These are phyloP conservation scores for Trichoplusia ni DNA, from an alignment of 1,140 invertebrate species.

Conservation along the genomic window DNA sequence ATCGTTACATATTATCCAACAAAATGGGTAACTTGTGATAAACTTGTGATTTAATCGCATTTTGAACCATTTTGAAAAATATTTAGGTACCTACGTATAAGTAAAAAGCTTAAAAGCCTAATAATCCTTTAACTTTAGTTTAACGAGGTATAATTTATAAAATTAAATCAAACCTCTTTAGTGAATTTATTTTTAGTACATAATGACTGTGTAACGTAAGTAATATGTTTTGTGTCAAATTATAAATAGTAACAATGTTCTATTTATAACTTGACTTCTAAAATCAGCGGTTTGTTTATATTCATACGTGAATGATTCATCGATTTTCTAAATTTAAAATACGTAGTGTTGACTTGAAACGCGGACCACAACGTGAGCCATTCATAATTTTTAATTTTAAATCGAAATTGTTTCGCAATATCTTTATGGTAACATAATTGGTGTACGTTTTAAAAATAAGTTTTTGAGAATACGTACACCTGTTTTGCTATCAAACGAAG, in stretches of 20 bases:
- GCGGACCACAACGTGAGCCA: background rate
- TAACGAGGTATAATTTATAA: no score
- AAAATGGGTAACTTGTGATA: background rate
- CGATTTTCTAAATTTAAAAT: conserved; percentile 11
- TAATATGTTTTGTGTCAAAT: conserved; percentile 7
- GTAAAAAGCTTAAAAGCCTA: no score
- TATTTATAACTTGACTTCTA: conserved; percentile 11
- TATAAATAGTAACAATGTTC: no score
- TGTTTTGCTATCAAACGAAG: background rate
- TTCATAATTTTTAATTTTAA: background rate
- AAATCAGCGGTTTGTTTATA: conserved; percentile 12
- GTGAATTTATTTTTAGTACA: conserved; percentile 1
- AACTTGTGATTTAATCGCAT: background rate
- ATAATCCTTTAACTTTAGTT: no score
- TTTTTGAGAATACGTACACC: background rate
- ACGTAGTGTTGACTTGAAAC: no score
- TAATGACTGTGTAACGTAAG: conserved; percentile 5
- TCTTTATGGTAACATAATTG: no score
- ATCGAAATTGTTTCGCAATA: no score
- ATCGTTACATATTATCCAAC: conserved; percentile 19
- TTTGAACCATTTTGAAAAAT: no score
- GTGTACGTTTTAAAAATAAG: no score
- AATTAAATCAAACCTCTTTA: no score
- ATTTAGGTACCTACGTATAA: no score
- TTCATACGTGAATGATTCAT: conserved; percentile 10